Evolutionary conservation across 2,888 invertebrate species (phyloP).

Genomic region (Tetragnatha montana): DNA sequence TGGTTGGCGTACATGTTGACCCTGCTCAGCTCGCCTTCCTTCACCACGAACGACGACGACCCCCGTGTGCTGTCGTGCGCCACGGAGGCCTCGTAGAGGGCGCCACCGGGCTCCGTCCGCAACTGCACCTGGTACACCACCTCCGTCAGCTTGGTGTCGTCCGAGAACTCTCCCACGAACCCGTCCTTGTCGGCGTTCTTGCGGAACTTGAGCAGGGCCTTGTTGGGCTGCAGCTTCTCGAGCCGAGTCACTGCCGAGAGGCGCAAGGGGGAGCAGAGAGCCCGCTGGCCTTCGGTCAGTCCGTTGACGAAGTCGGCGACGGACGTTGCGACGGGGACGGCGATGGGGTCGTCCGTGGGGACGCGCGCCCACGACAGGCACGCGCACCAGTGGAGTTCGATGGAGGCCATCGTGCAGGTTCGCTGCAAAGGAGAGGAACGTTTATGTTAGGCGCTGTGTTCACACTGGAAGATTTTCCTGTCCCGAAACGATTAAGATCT

Average conservation of each 20-base stretch:
- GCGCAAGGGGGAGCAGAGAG: slow-evolving; percentile 81
- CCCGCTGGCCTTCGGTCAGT: slow-evolving; percentile 79
- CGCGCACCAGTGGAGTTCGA: slow-evolving; percentile 97
- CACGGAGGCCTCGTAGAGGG: slow-evolving; percentile 89
- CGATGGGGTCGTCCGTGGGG: slow-evolving; percentile 78
- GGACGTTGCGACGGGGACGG: slow-evolving; percentile 79
- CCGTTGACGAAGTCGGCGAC: slow-evolving; percentile 76
- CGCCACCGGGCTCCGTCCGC: slow-evolving; percentile 83
- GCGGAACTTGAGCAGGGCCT: slow-evolving; percentile 83
- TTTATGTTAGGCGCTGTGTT: neutral
- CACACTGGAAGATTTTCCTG: no score
- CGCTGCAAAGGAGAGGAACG: slow-evolving; percentile 76
- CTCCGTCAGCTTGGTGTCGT: slow-evolving; percentile 79
- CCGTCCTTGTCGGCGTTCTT: slow-evolving; percentile 88
- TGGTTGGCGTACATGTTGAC: slow-evolving; percentile 89
- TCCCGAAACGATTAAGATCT: no score
- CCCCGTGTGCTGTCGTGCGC: slow-evolving; percentile 79
- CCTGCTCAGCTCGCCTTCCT: slow-evolving; percentile 84
- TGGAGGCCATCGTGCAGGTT: slow-evolving; percentile 90
- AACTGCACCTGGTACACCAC: slow-evolving; percentile 89
- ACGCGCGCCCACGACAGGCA: slow-evolving; percentile 90
- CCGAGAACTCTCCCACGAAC: slow-evolving; percentile 86
- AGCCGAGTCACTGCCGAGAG: slow-evolving; percentile 83
- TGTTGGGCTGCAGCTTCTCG: slow-evolving; percentile 82
- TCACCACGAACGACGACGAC: slow-evolving; percentile 80